Percentiles rank a stretch among this genome's conserved stretches.
Evolutionary conservation across 2,113 vertebrate genomes (phyloP).

Genomic region (Gasterosteus aculeatus): DNA sequence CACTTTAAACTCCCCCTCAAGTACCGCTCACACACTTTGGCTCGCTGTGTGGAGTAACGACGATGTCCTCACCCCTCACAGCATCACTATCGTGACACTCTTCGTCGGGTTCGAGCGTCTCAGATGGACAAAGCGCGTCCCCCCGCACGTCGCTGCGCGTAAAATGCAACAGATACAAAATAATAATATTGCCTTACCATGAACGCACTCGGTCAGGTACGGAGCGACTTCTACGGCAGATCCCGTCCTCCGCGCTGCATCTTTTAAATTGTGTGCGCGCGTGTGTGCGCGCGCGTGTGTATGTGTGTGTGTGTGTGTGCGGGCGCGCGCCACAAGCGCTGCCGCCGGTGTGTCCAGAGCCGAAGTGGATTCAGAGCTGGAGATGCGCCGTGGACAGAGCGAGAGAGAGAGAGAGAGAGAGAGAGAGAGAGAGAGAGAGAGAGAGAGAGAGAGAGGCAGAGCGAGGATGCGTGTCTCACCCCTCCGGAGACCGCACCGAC

Average conservation of each 20-base stretch:
- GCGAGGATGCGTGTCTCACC: slow-evolving; percentile 34
- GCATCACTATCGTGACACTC: background rate
- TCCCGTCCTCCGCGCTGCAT: slow-evolving; percentile 39
- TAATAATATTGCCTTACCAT: slow-evolving; percentile 59
- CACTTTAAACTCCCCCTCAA: slow-evolving; percentile 24
- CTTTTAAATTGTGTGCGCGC: slow-evolving; percentile 25
- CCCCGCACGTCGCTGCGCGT: background rate
- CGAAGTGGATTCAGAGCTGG: slow-evolving; percentile 50
- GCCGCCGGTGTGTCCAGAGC: slow-evolving; percentile 41
- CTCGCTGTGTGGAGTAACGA: background rate
- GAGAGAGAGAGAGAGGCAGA: slow-evolving; percentile 25
- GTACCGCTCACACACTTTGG: slow-evolving; percentile 25
- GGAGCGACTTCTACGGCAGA: slow-evolving; percentile 4
- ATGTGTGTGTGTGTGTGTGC: slow-evolving; percentile 3
- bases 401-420: background rate
- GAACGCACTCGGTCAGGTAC: slow-evolving; percentile 30
- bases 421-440: slow-evolving; percentile 22
- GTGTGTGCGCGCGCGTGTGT: background rate
- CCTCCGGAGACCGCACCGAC: slow-evolving; percentile 42
- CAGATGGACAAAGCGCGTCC: background rate
- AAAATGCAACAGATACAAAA: slow-evolving; percentile 1
- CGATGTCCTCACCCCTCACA: background rate
- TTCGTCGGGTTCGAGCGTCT: background rate
- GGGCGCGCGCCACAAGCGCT: slow-evolving; percentile 14
- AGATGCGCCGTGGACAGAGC: slow-evolving; percentile 52